Percentiles rank a stretch among this genome's conserved stretches.
Evolutionary conservation across 2,797 vertebrate genomes (phyloP).

Genomic region (Cyclopterus lumpus): DNA sequence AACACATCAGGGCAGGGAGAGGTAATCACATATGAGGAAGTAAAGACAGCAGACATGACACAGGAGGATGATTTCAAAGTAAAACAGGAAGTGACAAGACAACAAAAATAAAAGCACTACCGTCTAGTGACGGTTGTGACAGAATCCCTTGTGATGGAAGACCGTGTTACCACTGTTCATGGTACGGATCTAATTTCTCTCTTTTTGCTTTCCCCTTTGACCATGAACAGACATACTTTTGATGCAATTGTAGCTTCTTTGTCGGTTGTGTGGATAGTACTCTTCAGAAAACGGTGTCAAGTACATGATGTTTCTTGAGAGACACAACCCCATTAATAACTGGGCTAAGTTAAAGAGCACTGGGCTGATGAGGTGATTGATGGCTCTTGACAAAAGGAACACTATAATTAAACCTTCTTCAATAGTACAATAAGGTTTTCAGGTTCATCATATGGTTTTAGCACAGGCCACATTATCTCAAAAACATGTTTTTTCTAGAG

Average conservation of each 20-base stretch:
- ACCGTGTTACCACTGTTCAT: slow-evolving; percentile 5
- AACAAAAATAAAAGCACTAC: no score
- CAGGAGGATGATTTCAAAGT: no score
- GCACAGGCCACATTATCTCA: slow-evolving; percentile 6
- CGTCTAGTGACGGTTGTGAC: no score
- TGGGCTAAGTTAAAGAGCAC: slow-evolving; percentile 31
- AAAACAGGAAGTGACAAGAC: no score
- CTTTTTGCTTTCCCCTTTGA: neutral
- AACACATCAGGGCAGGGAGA: no score
- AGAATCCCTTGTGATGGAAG: slow-evolving; percentile 18
- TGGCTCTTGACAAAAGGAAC: slow-evolving; percentile 43
- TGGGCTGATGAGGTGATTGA: slow-evolving; percentile 40
- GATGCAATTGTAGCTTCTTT: slow-evolving; percentile 2
- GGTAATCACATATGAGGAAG: no score
- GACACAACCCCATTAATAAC: slow-evolving; percentile 29
- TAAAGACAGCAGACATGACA: no score
- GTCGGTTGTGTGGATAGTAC: slow-evolving; percentile 1
- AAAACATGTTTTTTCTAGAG: neutral
- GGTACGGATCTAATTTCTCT: slow-evolving; percentile 5
- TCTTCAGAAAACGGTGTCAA: slow-evolving; percentile 51
- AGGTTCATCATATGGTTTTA: slow-evolving; percentile 19
- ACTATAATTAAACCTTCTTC: slow-evolving; percentile 34
- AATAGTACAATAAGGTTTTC: slow-evolving; percentile 20
- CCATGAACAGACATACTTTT: slow-evolving; percentile 3
- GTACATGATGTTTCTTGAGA: slow-evolving; percentile 39